Conservation (phyloP, 2,113 vertebrate species). For the Crotalus horridus region DNA sequence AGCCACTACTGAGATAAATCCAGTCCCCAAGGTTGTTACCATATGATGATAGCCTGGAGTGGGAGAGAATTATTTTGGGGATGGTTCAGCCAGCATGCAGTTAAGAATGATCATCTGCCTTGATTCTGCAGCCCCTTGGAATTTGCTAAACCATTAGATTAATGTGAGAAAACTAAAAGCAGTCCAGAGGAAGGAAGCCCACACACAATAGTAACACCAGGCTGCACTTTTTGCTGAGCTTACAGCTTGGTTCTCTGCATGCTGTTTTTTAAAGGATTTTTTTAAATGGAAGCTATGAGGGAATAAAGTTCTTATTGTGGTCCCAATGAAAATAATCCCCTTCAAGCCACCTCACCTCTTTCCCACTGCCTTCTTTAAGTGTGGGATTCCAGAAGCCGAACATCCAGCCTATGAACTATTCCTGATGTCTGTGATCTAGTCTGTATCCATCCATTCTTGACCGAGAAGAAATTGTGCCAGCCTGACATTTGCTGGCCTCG, state of each 20-base stretch:
- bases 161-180: not conserved
- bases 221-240: not conserved
- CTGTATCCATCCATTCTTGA: not conserved
- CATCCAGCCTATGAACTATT: not conserved
- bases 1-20: not conserved
- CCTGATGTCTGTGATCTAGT: not conserved
- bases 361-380: not conserved
- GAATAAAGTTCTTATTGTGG: not conserved
- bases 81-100: not conserved
- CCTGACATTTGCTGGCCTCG: not conserved
- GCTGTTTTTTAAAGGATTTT: not conserved
- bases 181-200: not conserved
- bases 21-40: not conserved
- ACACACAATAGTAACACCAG: not conserved
- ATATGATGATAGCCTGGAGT: not conserved
- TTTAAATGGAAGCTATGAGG: not conserved
- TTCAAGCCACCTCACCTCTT: not conserved
- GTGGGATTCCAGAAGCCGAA: not conserved
- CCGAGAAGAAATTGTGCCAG: not conserved
- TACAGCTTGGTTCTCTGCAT: not conserved
- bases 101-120: not conserved
- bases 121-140: not conserved
- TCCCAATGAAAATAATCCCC: not conserved
- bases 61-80: not conserved
- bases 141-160: not conserved